A percentile compares a stretch with the other conserved stretches of the same genome.
Conservation (phyloP, 2,888 invertebrate species). For the Siphlonurus alternatus region DNA sequence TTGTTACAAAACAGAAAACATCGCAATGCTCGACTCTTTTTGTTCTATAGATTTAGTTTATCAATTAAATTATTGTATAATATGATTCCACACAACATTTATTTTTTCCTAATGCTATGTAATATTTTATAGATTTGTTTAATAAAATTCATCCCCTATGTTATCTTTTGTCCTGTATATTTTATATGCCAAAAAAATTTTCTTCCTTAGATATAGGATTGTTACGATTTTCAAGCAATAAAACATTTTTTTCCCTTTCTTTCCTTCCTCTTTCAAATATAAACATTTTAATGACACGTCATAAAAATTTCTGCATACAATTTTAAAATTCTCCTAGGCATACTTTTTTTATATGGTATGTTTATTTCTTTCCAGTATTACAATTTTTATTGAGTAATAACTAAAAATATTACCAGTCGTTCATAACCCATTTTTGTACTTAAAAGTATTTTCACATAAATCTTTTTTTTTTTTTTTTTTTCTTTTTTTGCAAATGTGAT, state of each 20-base stretch:
- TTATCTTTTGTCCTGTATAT: neutral
- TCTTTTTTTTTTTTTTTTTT: too few relatives aligned
- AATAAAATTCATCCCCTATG: too few relatives aligned
- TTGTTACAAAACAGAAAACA: too few relatives aligned
- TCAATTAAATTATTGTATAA: too few relatives aligned
- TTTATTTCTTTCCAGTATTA: neutral
- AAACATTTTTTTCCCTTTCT: neutral
- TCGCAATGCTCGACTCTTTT: too few relatives aligned
- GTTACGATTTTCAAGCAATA: neutral
- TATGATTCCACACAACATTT: too few relatives aligned
- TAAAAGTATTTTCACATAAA: neutral
- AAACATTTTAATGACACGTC: neutral
- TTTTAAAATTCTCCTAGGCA: neutral
- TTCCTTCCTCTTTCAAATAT: neutral
- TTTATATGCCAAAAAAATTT: neutral
- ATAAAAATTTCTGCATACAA: neutral
- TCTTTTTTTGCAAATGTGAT: neutral
- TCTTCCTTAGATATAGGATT: neutral
- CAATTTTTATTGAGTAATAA: neutral
- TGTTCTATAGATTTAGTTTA: too few relatives aligned
- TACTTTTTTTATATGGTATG: neutral
- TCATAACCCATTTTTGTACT: neutral
- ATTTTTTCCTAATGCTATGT: too few relatives aligned
- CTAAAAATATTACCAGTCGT: neutral
- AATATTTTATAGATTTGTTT: too few relatives aligned